A percentile compares a stretch with the other conserved stretches of the same genome.
phyloP scores from a whole-genome alignment of 2,888 invertebrate genomes.

The Pheosia tremula region DNA sequence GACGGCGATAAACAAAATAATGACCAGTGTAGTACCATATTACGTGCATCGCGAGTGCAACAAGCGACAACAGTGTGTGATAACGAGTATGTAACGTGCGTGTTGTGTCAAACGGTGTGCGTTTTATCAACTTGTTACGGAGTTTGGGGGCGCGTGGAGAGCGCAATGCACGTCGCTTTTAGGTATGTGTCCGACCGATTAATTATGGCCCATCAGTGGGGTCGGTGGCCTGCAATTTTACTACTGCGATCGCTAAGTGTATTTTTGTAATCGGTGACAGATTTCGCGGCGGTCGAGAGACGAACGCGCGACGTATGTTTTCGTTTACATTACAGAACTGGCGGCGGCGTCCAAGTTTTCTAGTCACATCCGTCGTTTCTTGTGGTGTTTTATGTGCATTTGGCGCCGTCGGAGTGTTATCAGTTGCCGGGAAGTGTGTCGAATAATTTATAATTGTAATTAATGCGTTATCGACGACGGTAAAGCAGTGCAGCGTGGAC shows the following conservation, averaged over 20 bases:
- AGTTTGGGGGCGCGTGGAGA: constrained; percentile 70
- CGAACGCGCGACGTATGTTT: constrained; percentile 41
- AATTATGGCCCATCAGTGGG: constrained; percentile 79
- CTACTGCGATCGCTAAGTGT: constrained; percentile 60
- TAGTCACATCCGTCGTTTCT: constrained; percentile 57
- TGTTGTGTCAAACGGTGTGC: constrained; percentile 77
- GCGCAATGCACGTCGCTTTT: constrained; percentile 79
- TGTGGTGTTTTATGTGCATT: constrained; percentile 59
- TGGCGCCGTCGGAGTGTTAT: constrained; percentile 69
- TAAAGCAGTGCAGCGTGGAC: constrained; percentile 49
- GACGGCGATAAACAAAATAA: constrained; percentile 82
- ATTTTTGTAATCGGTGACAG: constrained; percentile 67
- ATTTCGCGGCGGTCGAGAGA: constrained; percentile 42
- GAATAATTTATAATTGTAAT: constrained; percentile 79
- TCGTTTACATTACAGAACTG: constrained; percentile 44
- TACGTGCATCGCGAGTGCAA: constrained; percentile 80
- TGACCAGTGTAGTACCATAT: constrained; percentile 77
- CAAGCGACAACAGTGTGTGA: constrained; percentile 81
- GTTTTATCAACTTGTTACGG: constrained; percentile 73
- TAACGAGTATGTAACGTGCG: constrained; percentile 79
- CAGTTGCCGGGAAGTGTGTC: constrained; percentile 73
- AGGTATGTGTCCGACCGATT: constrained; percentile 79
- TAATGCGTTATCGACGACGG: constrained; percentile 74
- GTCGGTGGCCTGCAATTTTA: constrained; percentile 74
- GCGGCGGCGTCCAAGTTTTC: constrained; percentile 39